Evolutionary conservation across 2,888 invertebrate genomes (phyloP).

Genomic region (Plebejus argus): DNA sequence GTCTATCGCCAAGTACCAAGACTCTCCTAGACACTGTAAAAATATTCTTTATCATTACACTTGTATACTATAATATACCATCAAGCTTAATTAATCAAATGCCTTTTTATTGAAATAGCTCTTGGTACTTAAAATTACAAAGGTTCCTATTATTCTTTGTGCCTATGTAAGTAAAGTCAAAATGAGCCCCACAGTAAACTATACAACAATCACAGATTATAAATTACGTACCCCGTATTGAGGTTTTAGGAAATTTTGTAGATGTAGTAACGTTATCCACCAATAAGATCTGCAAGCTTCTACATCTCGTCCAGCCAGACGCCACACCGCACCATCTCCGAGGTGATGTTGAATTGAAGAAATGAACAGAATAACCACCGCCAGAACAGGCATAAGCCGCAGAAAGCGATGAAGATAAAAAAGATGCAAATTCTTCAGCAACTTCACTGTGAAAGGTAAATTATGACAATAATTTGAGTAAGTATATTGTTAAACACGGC

Average conservation of each 20-base stretch:
- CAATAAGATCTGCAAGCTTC: slow-evolving; percentile 57
- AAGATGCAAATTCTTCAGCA: slow-evolving; percentile 56
- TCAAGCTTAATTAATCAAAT: too few species aligned
- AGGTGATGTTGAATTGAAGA: slow-evolving; percentile 54
- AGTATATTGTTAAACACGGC: too few species aligned
- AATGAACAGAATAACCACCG: slow-evolving; percentile 53
- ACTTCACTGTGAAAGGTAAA: slow-evolving; percentile 48
- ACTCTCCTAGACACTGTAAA: slow-evolving; percentile 44
- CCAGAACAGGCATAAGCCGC: slow-evolving; percentile 59
- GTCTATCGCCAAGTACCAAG: slow-evolving; percentile 49
- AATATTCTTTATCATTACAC: not conserved
- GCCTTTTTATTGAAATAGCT: too few species aligned
- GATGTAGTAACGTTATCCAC: slow-evolving; percentile 63
- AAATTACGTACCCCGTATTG: slow-evolving; percentile 45
- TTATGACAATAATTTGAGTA: too few species aligned
- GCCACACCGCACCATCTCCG: slow-evolving; percentile 58
- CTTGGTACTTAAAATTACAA: too few species aligned
- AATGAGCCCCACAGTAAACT: too few species aligned
- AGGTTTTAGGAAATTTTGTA: slow-evolving; percentile 59
- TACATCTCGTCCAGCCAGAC: slow-evolving; percentile 39
- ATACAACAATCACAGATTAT: too few species aligned
- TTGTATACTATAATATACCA: too few species aligned
- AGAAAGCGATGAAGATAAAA: slow-evolving; percentile 62
- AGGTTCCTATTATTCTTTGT: too few species aligned
- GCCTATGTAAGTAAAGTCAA: too few species aligned